Conservation (phyloP, 2,888 invertebrate genomes). For the Rhyacophila evoluta region DNA sequence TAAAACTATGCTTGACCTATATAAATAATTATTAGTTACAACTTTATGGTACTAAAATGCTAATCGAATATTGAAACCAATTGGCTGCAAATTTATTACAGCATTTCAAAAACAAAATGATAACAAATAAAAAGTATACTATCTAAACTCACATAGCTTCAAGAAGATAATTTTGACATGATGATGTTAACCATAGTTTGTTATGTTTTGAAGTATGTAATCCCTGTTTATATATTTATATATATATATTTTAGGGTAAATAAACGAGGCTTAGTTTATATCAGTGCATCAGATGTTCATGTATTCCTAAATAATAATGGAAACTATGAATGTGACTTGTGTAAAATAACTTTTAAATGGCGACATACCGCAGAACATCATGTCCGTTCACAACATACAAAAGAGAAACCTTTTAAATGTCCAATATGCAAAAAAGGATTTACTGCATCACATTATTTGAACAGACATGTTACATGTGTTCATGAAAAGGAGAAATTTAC, state of each 20-base stretch:
- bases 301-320: conserved; percentile 26
- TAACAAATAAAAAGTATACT: too few species aligned
- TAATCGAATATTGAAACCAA: too few species aligned
- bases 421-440: conserved; percentile 41
- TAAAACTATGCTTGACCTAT: too few species aligned
- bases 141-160: too few species aligned
- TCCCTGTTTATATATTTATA: too few species aligned
- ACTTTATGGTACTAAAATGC: too few species aligned
- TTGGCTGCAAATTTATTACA: too few species aligned
- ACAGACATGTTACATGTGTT: conserved; percentile 46
- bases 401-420: conserved; percentile 50
- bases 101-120: too few species aligned
- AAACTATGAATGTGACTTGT: conserved; percentile 34
- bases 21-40: too few species aligned
- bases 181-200: too few species aligned
- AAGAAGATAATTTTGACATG: too few species aligned
- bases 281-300: conserved; percentile 32
- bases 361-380: conserved; percentile 43
- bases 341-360: conserved; percentile 35
- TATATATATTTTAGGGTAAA: conserved; percentile 43
- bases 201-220: background rate
- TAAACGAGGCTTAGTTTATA: conserved; percentile 41
- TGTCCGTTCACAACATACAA: conserved; percentile 41
- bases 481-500: conserved; percentile 47
- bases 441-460: conserved; percentile 35